These are phyloP conservation scores for Phataginus tricuspis DNA, from an alignment of 2,797 vertebrate genomes.

Conservation along the genomic window DNA sequence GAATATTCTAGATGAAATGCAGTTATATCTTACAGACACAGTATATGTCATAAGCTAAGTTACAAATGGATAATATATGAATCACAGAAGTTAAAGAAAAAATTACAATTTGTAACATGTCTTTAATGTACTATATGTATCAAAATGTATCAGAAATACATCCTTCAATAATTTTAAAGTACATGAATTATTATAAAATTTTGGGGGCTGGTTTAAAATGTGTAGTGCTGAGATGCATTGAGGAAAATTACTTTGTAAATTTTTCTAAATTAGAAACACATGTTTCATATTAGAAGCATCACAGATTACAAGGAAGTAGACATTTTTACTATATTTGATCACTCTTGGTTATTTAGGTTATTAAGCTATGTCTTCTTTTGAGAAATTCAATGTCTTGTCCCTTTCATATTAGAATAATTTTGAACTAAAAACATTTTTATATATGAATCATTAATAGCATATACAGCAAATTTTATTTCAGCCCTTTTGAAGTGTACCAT, in stretches of 20 bases:
- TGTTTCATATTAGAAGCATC: conserved; percentile 59
- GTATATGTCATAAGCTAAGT: conserved; percentile 66
- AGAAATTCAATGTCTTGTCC: conserved; percentile 62
- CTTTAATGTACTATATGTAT: conserved; percentile 68
- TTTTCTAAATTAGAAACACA: conserved; percentile 58
- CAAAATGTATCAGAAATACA: conserved; percentile 60
- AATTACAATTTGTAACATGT: conserved; percentile 15
- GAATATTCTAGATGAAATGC: conserved; percentile 56
- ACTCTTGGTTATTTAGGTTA: conserved; percentile 48
- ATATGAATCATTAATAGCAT: conserved; percentile 38
- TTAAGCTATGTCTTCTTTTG: conserved; percentile 59
- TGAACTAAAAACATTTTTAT: conserved; percentile 55
- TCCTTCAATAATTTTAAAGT: conserved; percentile 70
- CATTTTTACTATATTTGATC: conserved; percentile 60
- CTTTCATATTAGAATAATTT: conserved; percentile 65
- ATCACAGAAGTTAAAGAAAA: conserved; percentile 72
- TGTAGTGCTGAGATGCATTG: background rate
- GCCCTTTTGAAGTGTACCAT: background rate
- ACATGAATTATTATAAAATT: conserved; percentile 60
- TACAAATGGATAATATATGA: conserved; percentile 71
- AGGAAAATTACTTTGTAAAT: conserved; percentile 60
- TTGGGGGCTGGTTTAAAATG: conserved; percentile 58
- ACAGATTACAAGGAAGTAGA: conserved; percentile 49
- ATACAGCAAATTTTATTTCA: conserved; percentile 45
- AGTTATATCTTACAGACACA: conserved; percentile 50